Percentiles rank a stretch among this genome's conserved stretches.
These are phyloP conservation scores for Nemapogon koenigi DNA, from an alignment of 2,888 invertebrate genomes.

Conservation along the genomic window DNA sequence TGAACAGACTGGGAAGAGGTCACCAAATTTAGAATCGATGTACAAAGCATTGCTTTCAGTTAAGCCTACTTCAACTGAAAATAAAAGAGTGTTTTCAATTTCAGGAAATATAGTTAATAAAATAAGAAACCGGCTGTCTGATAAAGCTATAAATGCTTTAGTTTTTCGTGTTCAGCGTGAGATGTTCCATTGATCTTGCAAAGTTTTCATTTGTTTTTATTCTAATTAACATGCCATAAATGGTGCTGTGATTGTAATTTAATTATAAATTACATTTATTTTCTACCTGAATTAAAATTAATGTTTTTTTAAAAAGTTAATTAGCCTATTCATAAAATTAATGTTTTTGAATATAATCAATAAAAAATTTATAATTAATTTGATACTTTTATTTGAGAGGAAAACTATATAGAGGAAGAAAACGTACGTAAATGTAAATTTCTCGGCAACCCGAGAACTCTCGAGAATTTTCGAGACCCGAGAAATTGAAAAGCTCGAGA, in stretches of 20 bases:
- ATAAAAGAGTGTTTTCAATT: conserved; percentile 13
- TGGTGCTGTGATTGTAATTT: conserved; percentile 12
- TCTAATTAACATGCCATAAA: conserved; percentile 10
- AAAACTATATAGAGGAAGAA: conserved; percentile 11
- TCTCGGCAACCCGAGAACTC: conserved; percentile 13
- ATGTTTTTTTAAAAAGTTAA: conserved; percentile 9
- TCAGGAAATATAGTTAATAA: conserved; percentile 14
- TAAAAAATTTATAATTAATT: conserved; percentile 10
- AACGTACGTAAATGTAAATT: conserved; percentile 11
- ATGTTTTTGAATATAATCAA: conserved; percentile 4
- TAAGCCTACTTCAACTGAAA: conserved; percentile 14
- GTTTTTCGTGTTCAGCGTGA: too few species aligned
- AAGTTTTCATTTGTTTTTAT: too few species aligned
- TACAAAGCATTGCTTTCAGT: conserved; percentile 32
- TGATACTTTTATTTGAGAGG: conserved; percentile 12
- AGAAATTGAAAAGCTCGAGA: too few species aligned
- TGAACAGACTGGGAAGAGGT: conserved; percentile 16
- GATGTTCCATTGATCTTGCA: too few species aligned
- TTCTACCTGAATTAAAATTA: conserved; percentile 10
- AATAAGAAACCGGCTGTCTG: conserved; percentile 12
- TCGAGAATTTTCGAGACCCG: conserved; percentile 4
- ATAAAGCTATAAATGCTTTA: conserved; percentile 11
- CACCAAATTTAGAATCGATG: conserved; percentile 29
- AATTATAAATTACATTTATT: conserved; percentile 12
- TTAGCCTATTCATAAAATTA: conserved; percentile 1